phyloP scores from a whole-genome alignment of 2,888 invertebrate genomes.

The Panorpa germanica region DNA sequence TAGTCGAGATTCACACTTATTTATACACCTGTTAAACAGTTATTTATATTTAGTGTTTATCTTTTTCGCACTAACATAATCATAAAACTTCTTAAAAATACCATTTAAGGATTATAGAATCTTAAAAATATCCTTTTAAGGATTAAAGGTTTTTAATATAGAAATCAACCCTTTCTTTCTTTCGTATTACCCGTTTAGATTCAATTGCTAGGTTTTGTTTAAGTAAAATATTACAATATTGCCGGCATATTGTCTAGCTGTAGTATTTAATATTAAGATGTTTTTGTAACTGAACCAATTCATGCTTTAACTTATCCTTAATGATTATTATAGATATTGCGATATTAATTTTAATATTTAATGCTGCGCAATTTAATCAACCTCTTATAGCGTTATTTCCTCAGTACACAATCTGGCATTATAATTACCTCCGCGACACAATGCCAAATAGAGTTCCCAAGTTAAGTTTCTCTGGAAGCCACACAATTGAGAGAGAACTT shows the following conservation, averaged over 20 bases:
- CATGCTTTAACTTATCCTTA: background rate
- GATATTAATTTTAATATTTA: constrained; percentile 79
- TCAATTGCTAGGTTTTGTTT: too few relatives aligned
- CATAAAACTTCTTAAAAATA: background rate
- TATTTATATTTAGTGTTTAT: constrained; percentile 7
- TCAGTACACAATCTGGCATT: constrained; percentile 82
- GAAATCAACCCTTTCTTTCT: too few relatives aligned
- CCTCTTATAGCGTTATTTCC: constrained; percentile 86
- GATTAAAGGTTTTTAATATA: too few relatives aligned
- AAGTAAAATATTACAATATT: too few relatives aligned
- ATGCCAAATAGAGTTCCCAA: constrained; percentile 80
- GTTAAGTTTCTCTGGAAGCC: constrained; percentile 28
- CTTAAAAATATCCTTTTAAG: too few relatives aligned
- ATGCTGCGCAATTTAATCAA: constrained; percentile 79
- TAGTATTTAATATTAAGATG: too few relatives aligned
- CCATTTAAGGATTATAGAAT: too few relatives aligned
- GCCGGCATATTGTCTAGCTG: too few relatives aligned
- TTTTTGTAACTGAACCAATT: constrained; percentile 1
- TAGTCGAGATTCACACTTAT: too few relatives aligned
- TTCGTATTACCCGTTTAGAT: too few relatives aligned
- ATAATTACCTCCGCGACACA: constrained; percentile 79
- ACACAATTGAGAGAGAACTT: constrained; percentile 21
- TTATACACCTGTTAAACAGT: too few relatives aligned
- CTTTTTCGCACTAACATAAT: constrained; percentile 6
- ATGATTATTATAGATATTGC: constrained; percentile 45